Base-by-base conservation (phyloP, 2,888 invertebrate genomes). In the Nephrotoma flavescens region DNA sequence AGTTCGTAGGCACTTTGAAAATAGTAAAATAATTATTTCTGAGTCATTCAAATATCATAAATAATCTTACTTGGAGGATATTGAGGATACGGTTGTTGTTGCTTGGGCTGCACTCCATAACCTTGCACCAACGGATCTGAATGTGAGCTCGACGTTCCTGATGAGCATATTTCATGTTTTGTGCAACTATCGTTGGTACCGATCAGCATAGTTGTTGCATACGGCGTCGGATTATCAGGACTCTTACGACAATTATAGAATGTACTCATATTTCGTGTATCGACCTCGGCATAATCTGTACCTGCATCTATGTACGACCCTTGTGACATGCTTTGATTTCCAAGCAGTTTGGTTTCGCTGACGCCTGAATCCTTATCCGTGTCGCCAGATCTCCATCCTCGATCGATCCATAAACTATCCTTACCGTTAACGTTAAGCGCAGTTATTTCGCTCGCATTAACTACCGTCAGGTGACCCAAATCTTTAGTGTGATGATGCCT, bases 201-300 rank as follows among this genome's bases (percentile, higher is more conserved):
- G 88, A 95, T 93, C 57, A 95, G 92, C 91, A 95, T 95, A 11
- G 96, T 95, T 0, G 95, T 96, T 15, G 96, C 96, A 90, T 95
- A 96, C 0, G 95, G 96, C 2, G 94, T 94, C 0, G 95, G 94
- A 90, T 94, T 94, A 88, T 94, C 94, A 9, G 94, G 93, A 87
- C 94, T 93, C 91, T 57, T 94, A 90, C 94, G 94, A 89, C 93
- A 93, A 89, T 94, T 94, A 91, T 95, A 95, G 90, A 95, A 95
- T 0, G 95, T 95, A 87, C 95, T 95, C 90, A 95, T 92, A 89
- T 94, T 94, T 86, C 93, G 91, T 5, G 93, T 93, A 89, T 94
- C 93, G 45, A 95, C 95, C 91, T 95, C 95, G 3, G 95, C 95
- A 89, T 95, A 95, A 91, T 95, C 95, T 0, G 94, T 94, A 86